phyloP scores from a whole-genome alignment of 2,888 invertebrate species.

The Busseola fusca region DNA sequence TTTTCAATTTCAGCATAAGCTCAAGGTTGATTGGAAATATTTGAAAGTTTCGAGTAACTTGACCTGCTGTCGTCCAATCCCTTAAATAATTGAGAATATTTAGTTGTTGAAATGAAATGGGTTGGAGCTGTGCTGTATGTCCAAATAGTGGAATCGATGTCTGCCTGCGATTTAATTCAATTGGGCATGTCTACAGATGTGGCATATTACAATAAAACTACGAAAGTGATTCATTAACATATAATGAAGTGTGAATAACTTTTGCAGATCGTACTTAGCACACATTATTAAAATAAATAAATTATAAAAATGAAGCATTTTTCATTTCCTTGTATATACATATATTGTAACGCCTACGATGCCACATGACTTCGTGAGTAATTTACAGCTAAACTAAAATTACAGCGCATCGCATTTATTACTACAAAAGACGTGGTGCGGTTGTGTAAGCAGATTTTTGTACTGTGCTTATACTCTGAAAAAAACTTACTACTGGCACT shows the following conservation, averaged over 20 bases:
- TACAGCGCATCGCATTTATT: background rate
- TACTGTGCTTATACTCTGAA: no score
- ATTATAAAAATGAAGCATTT: background rate
- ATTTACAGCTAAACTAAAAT: background rate
- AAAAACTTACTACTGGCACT: background rate
- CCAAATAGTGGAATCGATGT: conserved; percentile 5
- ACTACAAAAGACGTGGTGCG: background rate
- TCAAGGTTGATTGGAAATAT: no score
- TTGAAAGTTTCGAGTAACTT: no score
- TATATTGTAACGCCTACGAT: background rate
- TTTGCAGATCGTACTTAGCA: conserved; percentile 27
- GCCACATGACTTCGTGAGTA: background rate
- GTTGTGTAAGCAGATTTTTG: background rate
- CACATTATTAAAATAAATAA: conserved; percentile 7
- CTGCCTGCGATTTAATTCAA: background rate
- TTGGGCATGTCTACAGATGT: background rate
- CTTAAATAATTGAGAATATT: no score
- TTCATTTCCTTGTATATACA: background rate
- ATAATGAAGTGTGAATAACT: conserved; percentile 36
- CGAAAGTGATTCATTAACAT: conserved; percentile 44
- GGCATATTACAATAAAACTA: conserved; percentile 23
- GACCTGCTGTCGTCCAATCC: no score
- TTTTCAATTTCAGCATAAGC: no score
- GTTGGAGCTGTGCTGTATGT: background rate
- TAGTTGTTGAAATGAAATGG: background rate